These are phyloP conservation scores for Tinea pellionella DNA, from an alignment of 2,888 invertebrate genomes.

Conservation along the genomic window DNA sequence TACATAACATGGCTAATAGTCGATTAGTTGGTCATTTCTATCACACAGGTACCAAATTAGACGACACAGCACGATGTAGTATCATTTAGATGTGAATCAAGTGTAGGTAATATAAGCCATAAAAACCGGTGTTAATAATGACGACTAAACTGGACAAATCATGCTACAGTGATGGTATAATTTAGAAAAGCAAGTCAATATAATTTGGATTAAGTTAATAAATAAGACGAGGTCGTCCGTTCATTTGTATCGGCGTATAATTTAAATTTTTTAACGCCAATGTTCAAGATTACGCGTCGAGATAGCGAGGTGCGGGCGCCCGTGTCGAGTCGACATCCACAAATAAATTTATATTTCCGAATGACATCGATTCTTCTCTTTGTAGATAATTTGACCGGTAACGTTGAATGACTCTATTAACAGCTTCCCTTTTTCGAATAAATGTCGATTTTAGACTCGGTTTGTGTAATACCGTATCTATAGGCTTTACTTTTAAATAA, in stretches of 20 bases:
- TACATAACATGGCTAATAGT: too few species aligned
- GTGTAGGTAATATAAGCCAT: background rate
- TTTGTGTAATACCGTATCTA: slow-evolving; percentile 38
- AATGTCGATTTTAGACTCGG: slow-evolving; percentile 55
- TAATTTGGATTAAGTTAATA: slow-evolving; percentile 66
- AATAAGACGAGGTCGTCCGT: slow-evolving; percentile 59
- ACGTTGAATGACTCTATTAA: slow-evolving; percentile 70
- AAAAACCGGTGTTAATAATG: slow-evolving; percentile 1
- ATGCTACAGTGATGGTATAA: slow-evolving; percentile 38
- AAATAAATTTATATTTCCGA: slow-evolving; percentile 70
- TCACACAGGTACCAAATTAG: background rate
- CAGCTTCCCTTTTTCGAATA: slow-evolving; percentile 69
- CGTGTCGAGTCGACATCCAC: slow-evolving; percentile 61
- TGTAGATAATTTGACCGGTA: slow-evolving; percentile 68
- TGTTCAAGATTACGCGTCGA: slow-evolving; percentile 66
- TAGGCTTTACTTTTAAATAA: slow-evolving; percentile 28
- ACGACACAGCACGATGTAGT: background rate
- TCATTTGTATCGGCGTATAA: slow-evolving; percentile 69
- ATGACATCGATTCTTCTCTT: slow-evolving; percentile 55
- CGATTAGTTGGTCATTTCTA: too few species aligned
- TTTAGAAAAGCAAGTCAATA: slow-evolving; percentile 40
- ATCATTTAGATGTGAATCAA: background rate
- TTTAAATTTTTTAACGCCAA: slow-evolving; percentile 71
- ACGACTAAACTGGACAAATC: slow-evolving; percentile 26
- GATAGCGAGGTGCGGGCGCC: slow-evolving; percentile 62